phyloP scores from a whole-genome alignment of 2,888 invertebrate species.

The Tinea semifulvella region DNA sequence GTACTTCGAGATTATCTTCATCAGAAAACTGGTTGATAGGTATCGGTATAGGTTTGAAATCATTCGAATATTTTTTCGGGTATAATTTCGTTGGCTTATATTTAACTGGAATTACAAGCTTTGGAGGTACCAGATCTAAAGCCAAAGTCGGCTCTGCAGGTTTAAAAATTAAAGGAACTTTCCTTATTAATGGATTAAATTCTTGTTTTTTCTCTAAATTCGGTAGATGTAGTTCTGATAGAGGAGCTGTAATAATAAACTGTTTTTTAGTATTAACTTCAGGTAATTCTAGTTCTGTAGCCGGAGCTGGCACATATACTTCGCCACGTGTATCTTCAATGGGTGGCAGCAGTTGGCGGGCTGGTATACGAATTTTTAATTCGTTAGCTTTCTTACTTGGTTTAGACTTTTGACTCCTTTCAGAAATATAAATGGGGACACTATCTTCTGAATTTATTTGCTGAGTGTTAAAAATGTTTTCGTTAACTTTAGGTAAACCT shows the following conservation, averaged over 20 bases:
- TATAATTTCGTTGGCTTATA: constrained; percentile 61
- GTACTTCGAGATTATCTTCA: constrained; percentile 36
- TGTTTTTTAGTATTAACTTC: constrained; percentile 24
- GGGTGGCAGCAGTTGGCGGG: constrained; percentile 40
- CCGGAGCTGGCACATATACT: background rate
- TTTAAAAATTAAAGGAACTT: constrained; percentile 23
- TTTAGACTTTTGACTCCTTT: background rate
- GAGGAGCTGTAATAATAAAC: constrained; percentile 40
- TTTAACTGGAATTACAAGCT: constrained; percentile 32
- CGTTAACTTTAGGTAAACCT: constrained; percentile 19
- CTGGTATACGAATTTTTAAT: constrained; percentile 30
- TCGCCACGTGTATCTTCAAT: background rate
- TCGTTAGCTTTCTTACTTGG: background rate
- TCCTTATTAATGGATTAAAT: constrained; percentile 17
- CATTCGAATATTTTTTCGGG: constrained; percentile 67
- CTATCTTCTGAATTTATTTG: background rate
- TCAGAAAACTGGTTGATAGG: constrained; percentile 43
- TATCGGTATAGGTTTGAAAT: constrained; percentile 53
- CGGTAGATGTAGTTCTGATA: constrained; percentile 52
- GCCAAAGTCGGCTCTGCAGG: constrained; percentile 38
- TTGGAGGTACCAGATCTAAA: constrained; percentile 39
- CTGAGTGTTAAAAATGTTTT: background rate
- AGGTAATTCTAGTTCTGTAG: constrained; percentile 14
- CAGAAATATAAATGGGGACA: constrained; percentile 1
- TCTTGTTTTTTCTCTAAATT: constrained; percentile 37